These are phyloP conservation scores for Pachymerium ferrugineum DNA, from an alignment of 2,888 invertebrate genomes.

Conservation along the genomic window DNA sequence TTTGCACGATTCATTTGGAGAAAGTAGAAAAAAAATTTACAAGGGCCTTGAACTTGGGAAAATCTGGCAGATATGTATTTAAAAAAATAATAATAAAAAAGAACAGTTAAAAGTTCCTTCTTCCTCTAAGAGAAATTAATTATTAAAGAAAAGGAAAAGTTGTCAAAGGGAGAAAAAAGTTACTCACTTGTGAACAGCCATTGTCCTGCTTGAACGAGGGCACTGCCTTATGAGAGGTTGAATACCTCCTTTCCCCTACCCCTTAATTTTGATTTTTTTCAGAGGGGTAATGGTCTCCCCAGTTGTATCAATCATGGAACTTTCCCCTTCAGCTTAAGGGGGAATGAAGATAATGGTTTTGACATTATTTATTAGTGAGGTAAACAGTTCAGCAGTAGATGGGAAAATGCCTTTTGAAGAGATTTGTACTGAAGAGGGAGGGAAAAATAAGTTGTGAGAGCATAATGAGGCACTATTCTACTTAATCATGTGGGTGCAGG, in stretches of 20 bases:
- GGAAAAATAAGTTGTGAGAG: too few relatives aligned
- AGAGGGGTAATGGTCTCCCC: background rate
- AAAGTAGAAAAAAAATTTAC: background rate
- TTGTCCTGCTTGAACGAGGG: background rate
- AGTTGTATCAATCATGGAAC: slow-evolving; percentile 11
- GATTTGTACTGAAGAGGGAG: too few relatives aligned
- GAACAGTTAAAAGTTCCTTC: background rate
- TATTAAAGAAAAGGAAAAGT: background rate
- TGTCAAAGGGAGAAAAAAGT: background rate
- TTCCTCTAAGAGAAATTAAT: background rate
- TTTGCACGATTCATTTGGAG: background rate
- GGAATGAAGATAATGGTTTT: background rate
- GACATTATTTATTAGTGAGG: background rate
- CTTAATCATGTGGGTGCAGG: too few relatives aligned
- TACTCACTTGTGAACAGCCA: too few relatives aligned
- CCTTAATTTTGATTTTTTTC: too few relatives aligned
- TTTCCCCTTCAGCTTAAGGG: background rate
- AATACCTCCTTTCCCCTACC: background rate
- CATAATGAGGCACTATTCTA: too few relatives aligned
- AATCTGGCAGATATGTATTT: background rate
- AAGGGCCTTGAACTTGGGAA: background rate
- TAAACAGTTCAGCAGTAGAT: background rate
- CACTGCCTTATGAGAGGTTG: background rate
- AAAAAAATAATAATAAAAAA: background rate
- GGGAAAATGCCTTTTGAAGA: background rate